phyloP scores from a whole-genome alignment of 1,140 invertebrate species.

The Drosophila persimilis region DNA sequence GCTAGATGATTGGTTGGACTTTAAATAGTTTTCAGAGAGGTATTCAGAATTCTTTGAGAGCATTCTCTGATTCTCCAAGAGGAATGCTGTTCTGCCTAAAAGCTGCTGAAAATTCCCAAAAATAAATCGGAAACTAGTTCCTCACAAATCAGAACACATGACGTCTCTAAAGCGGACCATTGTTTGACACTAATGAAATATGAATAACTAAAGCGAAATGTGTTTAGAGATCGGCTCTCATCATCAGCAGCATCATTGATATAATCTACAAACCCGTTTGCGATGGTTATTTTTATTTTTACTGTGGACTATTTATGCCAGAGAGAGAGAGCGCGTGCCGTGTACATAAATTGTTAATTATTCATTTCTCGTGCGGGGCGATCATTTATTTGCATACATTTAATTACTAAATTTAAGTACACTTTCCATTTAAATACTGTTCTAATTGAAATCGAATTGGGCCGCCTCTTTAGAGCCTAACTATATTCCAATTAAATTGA shows the following conservation, averaged over 20 bases:
- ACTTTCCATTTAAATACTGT: neutral
- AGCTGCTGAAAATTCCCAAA: neutral
- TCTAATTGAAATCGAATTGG: slow-evolving; percentile 14
- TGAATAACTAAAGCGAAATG: slow-evolving; percentile 5
- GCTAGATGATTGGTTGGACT: no score
- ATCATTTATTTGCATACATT: no score
- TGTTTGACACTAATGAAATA: neutral
- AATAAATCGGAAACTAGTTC: slow-evolving; percentile 15
- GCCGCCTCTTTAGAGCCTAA: slow-evolving; percentile 11
- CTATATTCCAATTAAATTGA: slow-evolving; percentile 52
- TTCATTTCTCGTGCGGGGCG: no score
- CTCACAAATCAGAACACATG: neutral
- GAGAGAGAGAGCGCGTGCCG: slow-evolving; percentile 41
- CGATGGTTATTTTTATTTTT: slow-evolving; percentile 12
- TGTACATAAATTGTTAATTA: slow-evolving; percentile 31
- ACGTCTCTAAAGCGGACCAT: no score
- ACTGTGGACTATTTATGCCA: slow-evolving; percentile 31
- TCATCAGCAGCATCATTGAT: neutral
- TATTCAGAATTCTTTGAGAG: no score
- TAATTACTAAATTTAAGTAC: no score
- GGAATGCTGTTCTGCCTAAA: neutral
- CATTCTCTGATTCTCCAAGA: neutral
- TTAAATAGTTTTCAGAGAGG: no score
- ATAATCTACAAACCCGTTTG: slow-evolving; percentile 44
- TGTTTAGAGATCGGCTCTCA: neutral